Evolutionary conservation across 1,140 invertebrate species (phyloP), one percentile per base, ranked within the genome.

Genomic region (Nasonia giraulti): DNA sequence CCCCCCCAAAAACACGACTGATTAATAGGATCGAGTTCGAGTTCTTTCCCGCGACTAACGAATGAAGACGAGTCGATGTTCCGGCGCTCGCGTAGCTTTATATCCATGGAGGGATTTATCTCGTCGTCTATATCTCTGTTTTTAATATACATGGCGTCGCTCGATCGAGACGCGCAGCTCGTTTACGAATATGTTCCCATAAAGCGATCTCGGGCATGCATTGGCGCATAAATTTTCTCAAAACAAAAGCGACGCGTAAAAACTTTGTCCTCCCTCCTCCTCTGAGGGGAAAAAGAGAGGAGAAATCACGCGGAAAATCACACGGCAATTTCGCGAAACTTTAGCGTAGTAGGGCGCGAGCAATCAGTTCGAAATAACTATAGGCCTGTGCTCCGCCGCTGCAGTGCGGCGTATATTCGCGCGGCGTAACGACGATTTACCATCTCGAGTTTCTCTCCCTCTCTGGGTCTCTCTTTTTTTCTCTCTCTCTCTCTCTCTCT

Each of bases 11-110:
- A 85, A 68, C 55, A 62, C 79, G 20, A 85, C 62, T 85, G 84
- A 85, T 81, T 80, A 71, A 85, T 85, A 85, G 79, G 71, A 37
- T 69, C 74, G 12, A 69, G 50, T 75, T 85, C 75, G 27, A 27
- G 80, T 80, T 80, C n/a, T 78, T 17, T 12, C 31, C n/a, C 33
- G 11, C 66, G 44, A 55, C 37, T 85, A 85, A 85, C 50, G 66
- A 75, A 85, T 62, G 83, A 80, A 76, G 78, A 80, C 80, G 33
- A 80, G 33, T 85, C n/a, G 40, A 71, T 77, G 12, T 37, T 27
- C 37, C 77, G 7, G 7, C 55, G 47, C 44, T 12, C 10, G 33
- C 33, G 33, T 37, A 37, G 33, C 33, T 47, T 10, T 6, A 17
- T 50, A 14, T 17, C 1, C 10, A 4, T 68, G 5, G 47, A 14